These are phyloP conservation scores for Drepanosiphum platanoidis DNA, from an alignment of 2,888 invertebrate genomes.

Conservation along the genomic window DNA sequence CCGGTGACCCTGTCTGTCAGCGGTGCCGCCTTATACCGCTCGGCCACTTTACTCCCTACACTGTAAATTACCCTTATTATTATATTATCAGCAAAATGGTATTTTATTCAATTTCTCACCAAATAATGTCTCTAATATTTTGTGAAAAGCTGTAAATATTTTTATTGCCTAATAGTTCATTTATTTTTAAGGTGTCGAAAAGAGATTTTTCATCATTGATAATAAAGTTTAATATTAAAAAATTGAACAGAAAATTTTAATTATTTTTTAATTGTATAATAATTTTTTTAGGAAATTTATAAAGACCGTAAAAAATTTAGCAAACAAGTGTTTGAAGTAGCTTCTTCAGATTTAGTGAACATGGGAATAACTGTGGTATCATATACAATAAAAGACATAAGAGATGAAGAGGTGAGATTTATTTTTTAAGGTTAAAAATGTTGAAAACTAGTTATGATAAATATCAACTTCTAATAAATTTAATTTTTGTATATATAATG, in stretches of 20 bases:
- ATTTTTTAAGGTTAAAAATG: slow-evolving; percentile 12
- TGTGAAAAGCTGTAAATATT: too few species aligned
- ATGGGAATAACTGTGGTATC: slow-evolving; percentile 97
- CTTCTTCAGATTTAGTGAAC: slow-evolving; percentile 92
- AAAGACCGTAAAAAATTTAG: slow-evolving; percentile 96
- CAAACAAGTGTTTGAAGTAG: slow-evolving; percentile 93
- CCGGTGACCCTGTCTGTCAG: too few species aligned
- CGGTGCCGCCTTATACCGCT: too few species aligned
- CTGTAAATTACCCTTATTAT: too few species aligned
- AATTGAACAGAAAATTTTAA: background rate
- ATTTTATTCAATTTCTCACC: too few species aligned
- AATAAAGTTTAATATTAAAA: background rate
- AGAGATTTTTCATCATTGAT: too few species aligned
- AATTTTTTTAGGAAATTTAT: slow-evolving; percentile 79
- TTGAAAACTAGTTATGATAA: slow-evolving; percentile 44
- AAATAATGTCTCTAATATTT: too few species aligned
- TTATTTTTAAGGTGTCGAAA: too few species aligned
- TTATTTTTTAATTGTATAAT: background rate
- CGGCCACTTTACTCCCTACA: too few species aligned
- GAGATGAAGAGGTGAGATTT: slow-evolving; percentile 87
- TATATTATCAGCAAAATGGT: too few species aligned
- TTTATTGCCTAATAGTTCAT: too few species aligned
- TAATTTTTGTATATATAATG: background rate
- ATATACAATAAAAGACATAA: slow-evolving; percentile 91
- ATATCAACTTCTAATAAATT: background rate